Conservation (phyloP, 2,797 vertebrate genomes). For the Rachycentron canadum region DNA sequence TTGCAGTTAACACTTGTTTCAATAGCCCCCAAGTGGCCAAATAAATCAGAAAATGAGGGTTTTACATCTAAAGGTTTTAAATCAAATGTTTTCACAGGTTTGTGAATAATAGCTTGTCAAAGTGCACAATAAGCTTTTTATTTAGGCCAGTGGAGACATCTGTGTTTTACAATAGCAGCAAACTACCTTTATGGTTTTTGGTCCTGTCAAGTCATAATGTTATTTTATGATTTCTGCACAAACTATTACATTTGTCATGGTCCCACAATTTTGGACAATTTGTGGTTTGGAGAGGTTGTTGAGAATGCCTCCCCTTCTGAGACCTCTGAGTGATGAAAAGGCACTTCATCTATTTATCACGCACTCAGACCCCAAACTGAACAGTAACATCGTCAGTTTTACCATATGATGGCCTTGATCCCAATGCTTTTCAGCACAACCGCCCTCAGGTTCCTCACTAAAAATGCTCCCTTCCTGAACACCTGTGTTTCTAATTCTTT, state of each 20-base stretch:
- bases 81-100: constrained; percentile 20
- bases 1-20: neutral
- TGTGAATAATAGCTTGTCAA: constrained; percentile 26
- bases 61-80: neutral
- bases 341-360: constrained; percentile 45
- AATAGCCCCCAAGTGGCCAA: neutral
- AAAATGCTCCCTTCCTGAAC: constrained; percentile 70
- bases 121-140: constrained; percentile 12
- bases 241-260: constrained; percentile 39
- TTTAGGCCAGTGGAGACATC: constrained; percentile 42
- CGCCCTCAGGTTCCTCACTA: constrained; percentile 45
- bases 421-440: constrained; percentile 26
- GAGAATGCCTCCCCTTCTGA: neutral
- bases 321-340: constrained; percentile 35
- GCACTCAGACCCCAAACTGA: constrained; percentile 19
- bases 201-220: neutral
- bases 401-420: constrained; percentile 44
- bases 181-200: constrained; percentile 31
- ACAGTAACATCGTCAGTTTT: constrained; percentile 20
- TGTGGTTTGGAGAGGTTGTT: constrained; percentile 21
- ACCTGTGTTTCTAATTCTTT: constrained; percentile 73
- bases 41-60: neutral
- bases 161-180: constrained; percentile 39
- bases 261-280: constrained; percentile 22
- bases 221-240: constrained; percentile 33